Percentiles rank a stretch among this genome's conserved stretches.
Conservation (phyloP, 2,113 vertebrate species). For the Leptobrachium ailaonicum region DNA sequence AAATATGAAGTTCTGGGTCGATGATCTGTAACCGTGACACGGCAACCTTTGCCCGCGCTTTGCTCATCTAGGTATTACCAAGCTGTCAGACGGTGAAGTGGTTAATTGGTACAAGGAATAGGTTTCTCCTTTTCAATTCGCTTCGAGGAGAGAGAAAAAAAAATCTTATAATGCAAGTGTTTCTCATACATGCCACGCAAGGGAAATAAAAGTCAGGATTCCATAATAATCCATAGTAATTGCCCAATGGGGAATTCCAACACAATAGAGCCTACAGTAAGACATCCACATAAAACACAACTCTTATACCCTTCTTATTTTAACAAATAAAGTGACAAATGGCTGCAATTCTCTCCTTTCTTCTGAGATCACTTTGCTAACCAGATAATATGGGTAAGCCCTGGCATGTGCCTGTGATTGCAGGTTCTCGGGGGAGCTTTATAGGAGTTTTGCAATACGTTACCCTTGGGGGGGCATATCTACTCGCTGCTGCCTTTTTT, state of each 20-base stretch:
- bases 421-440: not conserved
- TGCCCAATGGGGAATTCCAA: slow-evolving; percentile 18
- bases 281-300: not conserved
- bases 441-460: not conserved
- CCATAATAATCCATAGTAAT: slow-evolving; percentile 27
- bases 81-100: slow-evolving; percentile 18
- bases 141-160: not conserved
- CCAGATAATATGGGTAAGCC: not conserved
- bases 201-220: slow-evolving; percentile 36
- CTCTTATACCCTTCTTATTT: not conserved
- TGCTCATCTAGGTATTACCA: not conserved
- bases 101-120: slow-evolving; percentile 16
- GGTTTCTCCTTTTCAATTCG: not conserved
- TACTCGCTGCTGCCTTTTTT: not conserved
- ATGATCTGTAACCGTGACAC: not conserved
- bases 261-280: not conserved
- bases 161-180: slow-evolving; percentile 1
- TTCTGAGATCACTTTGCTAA: not conserved
- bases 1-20: slow-evolving; percentile 18
- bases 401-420: not conserved
- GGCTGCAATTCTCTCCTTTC: not conserved
- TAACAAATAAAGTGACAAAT: slow-evolving; percentile 8
- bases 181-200: not conserved
- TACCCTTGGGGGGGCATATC: not conserved
- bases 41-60: not conserved